Evolutionary conservation across 2,113 vertebrate species (phyloP).

Genomic region (Sceloporus undulatus): DNA sequence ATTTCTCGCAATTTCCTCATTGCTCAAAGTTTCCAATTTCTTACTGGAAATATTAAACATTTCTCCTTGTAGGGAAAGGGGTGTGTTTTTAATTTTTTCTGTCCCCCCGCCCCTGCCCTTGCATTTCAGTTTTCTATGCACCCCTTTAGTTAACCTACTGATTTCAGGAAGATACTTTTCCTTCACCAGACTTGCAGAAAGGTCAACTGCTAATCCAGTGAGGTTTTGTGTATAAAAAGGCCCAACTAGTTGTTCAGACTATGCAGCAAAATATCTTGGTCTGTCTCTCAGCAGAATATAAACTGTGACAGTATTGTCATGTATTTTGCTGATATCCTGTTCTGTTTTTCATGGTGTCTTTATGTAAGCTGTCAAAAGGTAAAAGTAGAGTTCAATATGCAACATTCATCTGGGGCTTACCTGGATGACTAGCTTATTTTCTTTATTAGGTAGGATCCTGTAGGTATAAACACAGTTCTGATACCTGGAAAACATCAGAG

Average conservation of each 20-base stretch:
- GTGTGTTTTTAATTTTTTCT: too few species aligned
- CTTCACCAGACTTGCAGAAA: neutral
- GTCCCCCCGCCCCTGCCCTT: too few species aligned
- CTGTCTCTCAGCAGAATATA: neutral
- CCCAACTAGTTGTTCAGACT: neutral
- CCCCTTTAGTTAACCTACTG: too few species aligned
- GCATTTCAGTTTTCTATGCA: too few species aligned
- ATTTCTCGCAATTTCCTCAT: too few species aligned
- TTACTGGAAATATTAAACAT: too few species aligned
- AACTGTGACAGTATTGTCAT: neutral
- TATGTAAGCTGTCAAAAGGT: neutral
- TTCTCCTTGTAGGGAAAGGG: too few species aligned
- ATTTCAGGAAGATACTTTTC: neutral
- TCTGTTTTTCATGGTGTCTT: neutral
- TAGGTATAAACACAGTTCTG: conserved; percentile 96
- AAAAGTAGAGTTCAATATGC: neutral
- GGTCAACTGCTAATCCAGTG: neutral
- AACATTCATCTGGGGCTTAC: conserved; percentile 73
- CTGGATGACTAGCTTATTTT: conserved; percentile 94
- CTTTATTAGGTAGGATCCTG: conserved; percentile 94
- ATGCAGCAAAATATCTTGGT: neutral
- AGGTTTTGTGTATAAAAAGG: neutral
- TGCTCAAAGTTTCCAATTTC: too few species aligned
- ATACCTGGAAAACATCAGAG: conserved; percentile 83
- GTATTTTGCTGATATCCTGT: neutral